Conservation (phyloP, 2,888 invertebrate genomes). For the Drosophila diplacantha region DNA sequence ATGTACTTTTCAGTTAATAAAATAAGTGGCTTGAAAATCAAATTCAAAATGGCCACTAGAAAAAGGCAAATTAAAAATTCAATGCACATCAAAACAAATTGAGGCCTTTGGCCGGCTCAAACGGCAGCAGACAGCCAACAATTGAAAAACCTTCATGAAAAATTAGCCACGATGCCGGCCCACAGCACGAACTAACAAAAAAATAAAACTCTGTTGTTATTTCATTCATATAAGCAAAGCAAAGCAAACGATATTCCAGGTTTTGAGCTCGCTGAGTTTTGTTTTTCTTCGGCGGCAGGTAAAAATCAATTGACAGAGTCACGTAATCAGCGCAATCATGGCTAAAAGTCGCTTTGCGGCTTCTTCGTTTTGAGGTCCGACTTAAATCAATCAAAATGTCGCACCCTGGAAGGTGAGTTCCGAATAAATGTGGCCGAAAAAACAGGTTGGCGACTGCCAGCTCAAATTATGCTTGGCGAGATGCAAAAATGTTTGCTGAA, state of each 20-base stretch:
- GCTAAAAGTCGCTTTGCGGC: constrained; percentile 31
- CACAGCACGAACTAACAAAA: constrained; percentile 55
- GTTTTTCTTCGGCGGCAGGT: constrained; percentile 36
- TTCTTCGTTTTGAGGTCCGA: constrained; percentile 24
- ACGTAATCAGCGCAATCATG: constrained; percentile 70
- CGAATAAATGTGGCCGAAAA: constrained; percentile 22
- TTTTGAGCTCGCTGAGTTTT: constrained; percentile 5
- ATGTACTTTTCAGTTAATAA: constrained; percentile 18
- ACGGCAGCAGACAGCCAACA: constrained; percentile 34
- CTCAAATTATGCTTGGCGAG: constrained; percentile 29
- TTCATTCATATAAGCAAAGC: constrained; percentile 58
- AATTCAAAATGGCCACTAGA: constrained; percentile 59
- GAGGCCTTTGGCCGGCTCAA: constrained; percentile 64
- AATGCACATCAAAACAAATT: constrained; percentile 60
- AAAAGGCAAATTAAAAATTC: constrained; percentile 56
- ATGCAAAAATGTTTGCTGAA: constrained; percentile 23
- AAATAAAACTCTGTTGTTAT: constrained; percentile 16
- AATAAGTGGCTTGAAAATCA: constrained; percentile 28
- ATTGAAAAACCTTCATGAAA: constrained; percentile 69
- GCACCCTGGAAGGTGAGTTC: constrained; percentile 49
- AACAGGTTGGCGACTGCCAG: constrained; percentile 48
- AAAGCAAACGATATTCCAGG: constrained; percentile 14
- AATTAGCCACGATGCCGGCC: constrained; percentile 58
- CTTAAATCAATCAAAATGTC: constrained; percentile 62
- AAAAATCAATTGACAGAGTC: constrained; percentile 69